phyloP scores from a whole-genome alignment of 53 echinoderm and acorn worm species.

The Pentamera pediparva region DNA sequence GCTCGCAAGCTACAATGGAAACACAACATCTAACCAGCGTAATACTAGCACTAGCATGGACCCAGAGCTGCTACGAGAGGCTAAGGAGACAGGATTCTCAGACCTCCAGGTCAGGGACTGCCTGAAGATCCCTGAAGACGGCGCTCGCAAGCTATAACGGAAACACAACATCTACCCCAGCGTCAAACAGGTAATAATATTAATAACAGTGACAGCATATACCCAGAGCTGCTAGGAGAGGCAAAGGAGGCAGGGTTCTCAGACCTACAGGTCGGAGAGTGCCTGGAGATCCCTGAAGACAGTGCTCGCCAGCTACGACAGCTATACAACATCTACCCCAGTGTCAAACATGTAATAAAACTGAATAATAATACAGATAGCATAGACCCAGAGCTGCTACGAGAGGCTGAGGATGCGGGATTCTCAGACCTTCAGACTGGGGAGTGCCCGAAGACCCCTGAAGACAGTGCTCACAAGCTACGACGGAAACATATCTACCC shows the following conservation, averaged over 20 bases:
- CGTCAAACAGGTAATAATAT: constrained; percentile 88
- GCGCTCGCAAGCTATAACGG: constrained; percentile 51
- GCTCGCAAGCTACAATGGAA: constrained; percentile 51
- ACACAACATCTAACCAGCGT: constrained; percentile 58
- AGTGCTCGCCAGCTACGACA: too few species aligned
- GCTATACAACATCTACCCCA: too few species aligned
- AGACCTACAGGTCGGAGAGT: too few species aligned
- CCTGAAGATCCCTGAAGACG: constrained; percentile 50
- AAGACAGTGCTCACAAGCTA: constrained; percentile 55
- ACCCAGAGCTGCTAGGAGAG: too few species aligned
- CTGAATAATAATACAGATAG: constrained; percentile 35
- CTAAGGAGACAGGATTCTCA: constrained; percentile 79
- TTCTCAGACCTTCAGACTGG: constrained; percentile 83
- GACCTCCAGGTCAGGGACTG: constrained; percentile 63
- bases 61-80: constrained; percentile 47
- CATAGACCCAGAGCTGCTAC: constrained; percentile 46
- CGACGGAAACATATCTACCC: constrained; percentile 50
- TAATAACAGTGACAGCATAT: too few species aligned
- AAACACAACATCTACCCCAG: constrained; percentile 61
- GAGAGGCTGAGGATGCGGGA: constrained; percentile 66
- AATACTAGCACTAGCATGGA: constrained; percentile 50
- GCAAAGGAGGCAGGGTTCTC: too few species aligned
- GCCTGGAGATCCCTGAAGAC: too few species aligned
- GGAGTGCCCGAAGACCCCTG: constrained; percentile 36
- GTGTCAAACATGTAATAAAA: too few species aligned